A percentile compares a stretch with the other conserved stretches of the same genome.
phyloP scores from a whole-genome alignment of 2,888 invertebrate genomes.

The Stenodema calcarata region DNA sequence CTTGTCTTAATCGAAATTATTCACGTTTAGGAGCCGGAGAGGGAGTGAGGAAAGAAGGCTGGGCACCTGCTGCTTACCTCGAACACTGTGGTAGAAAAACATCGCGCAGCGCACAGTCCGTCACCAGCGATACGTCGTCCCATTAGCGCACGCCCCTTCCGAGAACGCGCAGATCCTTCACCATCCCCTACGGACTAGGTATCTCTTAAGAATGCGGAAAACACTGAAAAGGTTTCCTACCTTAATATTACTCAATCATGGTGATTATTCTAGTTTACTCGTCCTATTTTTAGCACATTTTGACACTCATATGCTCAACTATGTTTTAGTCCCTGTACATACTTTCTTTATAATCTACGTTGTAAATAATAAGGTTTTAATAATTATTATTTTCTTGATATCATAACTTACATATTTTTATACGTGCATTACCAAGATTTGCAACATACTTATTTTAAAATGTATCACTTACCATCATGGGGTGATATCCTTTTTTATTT shows the following conservation, averaged over 20 bases:
- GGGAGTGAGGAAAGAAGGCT: slow-evolving; percentile 73
- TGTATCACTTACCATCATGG: not conserved
- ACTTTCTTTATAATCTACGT: not conserved
- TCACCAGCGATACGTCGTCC: slow-evolving; percentile 61
- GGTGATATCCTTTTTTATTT: not conserved
- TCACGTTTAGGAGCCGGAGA: slow-evolving; percentile 60
- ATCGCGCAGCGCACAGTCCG: slow-evolving; percentile 71
- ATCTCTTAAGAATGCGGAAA: not conserved
- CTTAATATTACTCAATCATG: not conserved
- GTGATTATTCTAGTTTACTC: not conserved
- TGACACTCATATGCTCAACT: not conserved
- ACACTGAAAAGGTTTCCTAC: not conserved
- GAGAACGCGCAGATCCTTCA: not conserved
- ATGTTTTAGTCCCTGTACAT: not conserved
- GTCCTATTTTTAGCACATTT: not conserved
- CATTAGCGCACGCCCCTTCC: slow-evolving; percentile 37
- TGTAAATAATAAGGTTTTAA: not conserved
- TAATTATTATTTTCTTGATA: not conserved
- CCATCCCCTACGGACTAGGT: not conserved
- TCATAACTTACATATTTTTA: not conserved
- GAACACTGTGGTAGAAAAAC: slow-evolving; percentile 73
- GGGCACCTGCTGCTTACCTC: slow-evolving; percentile 94
- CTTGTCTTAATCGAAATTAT: not conserved
- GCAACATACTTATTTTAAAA: not conserved
- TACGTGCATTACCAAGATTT: not conserved